Evolutionary conservation across 1,140 invertebrate species (phyloP), one percentile per base, ranked within the genome.

Genomic region (Mactra quadrangularis): DNA sequence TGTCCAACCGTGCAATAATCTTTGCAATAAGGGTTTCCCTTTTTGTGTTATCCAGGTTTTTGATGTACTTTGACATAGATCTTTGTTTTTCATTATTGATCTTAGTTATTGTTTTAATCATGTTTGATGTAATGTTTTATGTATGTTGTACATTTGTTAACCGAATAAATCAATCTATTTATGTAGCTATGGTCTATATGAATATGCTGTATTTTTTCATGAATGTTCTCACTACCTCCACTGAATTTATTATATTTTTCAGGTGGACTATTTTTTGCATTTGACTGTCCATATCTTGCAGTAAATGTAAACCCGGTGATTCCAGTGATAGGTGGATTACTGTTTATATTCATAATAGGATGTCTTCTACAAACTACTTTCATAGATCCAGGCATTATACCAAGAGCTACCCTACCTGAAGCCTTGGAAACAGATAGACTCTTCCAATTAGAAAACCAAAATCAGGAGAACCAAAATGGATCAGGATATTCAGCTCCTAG

Each of bases 341-440:
- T 82, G 3, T 82, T 72, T 41, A 74, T 82, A n/a, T 72, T 75
- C 38, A 82, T 82, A 22, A 19, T 82, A 17, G 79, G 79, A 27
- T 64, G 52, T 33, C 45, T 82, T 31, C 52, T 45, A 38, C 79
- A 75, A 35, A 75, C 70, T 9, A 75, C 79, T 27, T 75, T 82
- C 38, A 82, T 75, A n/a, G 79, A 82, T 50, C 79, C 79, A 7
- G 79, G 79, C 9, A 75, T 82, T 45, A 82, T 82, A 11, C 79
- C 79, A 15, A 31, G 79, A 31, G 79, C 79, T 55, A 82, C 79
- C 15, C 29, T 74, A 2, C 57, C 55, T 33, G 79, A 82, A 62
- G 79, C 68, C 3, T 31, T 82, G 19, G 79, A 82, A n/a, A 72
- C 52, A 9, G 79, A 82, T 29, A 50, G 71, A 62, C 55, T 81